Evolutionary conservation across 2,113 vertebrate genomes (phyloP), one percentile per base, ranked within the genome.

Genomic region (Ramphastos sulfuratus): DNA sequence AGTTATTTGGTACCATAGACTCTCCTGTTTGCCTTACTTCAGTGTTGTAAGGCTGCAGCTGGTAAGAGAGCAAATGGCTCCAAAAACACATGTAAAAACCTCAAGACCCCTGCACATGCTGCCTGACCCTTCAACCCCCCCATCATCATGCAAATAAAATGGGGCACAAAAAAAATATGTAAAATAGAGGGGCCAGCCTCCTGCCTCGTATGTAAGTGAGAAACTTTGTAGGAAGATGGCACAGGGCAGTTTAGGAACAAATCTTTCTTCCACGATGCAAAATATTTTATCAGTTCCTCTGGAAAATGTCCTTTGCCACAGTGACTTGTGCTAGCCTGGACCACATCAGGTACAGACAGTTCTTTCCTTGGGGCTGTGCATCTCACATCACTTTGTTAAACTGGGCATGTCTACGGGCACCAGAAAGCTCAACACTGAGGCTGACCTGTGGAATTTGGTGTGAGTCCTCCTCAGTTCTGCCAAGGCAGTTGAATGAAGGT

Each of bases 291-390:
- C 21, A 13, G 58, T 30, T 79, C 15, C 20, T 73, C 21, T 67
- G 65, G 8, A 63, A 84, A 24, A 67, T 2, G 30, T 78, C 7
- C 11, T 76, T 30, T 81, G 59, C 33, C 33, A 10, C 37, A 76
- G 17, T 19, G 27, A 52, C 9, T 30, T 70, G 61, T 31, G 9
- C 20, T 44, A 78, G 31, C 46, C 52, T 1, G 3, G 16, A 33
- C 15, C 37, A 14, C 1, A 0, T 27, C 4, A 4, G 21, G 37
- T 27, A 33, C 27, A 69, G 44, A 28, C 0, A 1, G 12, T 82
- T 56, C 52, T 65, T 44, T 61, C 37, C 31, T 58, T 44, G n/a
- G 14, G 21, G 10, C 20, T 30, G 7, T 28, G 7, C 28, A 7
- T 33, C 31, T 18, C 28, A 28, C 7, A 28, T 50, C 15, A 20